Conservation (phyloP, 2,888 invertebrate genomes). For the Drosophila paracracens region DNA sequence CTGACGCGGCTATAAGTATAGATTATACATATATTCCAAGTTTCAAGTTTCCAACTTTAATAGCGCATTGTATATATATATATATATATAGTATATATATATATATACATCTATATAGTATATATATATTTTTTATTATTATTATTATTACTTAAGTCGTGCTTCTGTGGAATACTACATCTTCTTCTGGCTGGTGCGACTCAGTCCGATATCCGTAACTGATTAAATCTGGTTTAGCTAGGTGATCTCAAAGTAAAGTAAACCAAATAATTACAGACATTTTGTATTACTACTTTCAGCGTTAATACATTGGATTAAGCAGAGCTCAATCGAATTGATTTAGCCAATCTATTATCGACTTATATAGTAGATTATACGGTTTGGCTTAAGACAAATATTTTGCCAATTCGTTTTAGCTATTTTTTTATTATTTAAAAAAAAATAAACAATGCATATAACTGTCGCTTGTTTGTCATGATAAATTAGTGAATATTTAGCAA, state of each 20-base stretch:
- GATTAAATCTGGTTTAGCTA: background rate
- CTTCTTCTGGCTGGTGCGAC: background rate
- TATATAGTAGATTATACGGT: background rate
- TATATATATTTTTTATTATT: background rate
- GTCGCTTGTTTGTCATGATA: background rate
- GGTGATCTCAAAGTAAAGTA: background rate
- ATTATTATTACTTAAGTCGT: too few species aligned
- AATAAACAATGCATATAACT: background rate
- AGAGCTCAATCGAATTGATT: slow-evolving; percentile 32
- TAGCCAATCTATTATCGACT: slow-evolving; percentile 13
- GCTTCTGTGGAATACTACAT: background rate
- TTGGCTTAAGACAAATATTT: background rate
- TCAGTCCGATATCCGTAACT: background rate
- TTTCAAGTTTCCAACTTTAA: background rate
- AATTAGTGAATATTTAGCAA: background rate
- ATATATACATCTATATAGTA: too few species aligned
- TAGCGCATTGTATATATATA: background rate
- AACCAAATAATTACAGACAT: background rate
- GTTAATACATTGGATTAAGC: slow-evolving; percentile 1
- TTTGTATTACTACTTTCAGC: background rate
- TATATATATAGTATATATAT: background rate
- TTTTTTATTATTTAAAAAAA: background rate
- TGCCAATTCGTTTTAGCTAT: background rate
- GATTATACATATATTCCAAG: background rate
- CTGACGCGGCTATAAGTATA: background rate